Conservation (phyloP, 2,113 vertebrate species). For the Notarius lentiginosus region DNA sequence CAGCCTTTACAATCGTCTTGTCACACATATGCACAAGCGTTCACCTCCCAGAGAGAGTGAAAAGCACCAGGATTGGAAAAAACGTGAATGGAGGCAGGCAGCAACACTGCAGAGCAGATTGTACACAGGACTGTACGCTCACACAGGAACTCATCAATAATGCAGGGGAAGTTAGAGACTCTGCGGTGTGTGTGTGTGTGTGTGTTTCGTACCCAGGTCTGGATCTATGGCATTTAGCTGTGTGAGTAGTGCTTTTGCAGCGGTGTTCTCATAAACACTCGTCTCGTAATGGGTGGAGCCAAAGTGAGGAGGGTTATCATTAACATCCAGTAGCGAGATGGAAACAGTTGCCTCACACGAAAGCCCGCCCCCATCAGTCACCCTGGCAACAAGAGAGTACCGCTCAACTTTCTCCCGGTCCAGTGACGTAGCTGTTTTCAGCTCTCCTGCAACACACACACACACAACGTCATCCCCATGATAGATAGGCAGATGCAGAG, state of each 20-base stretch:
- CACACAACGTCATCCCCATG: conserved; percentile 1
- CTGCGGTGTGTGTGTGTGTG: conserved; percentile 33
- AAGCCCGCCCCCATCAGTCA: conserved; percentile 88
- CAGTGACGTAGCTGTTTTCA: conserved; percentile 81
- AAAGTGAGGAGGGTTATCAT: conserved; percentile 91
- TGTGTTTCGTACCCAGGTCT: conserved; percentile 80
- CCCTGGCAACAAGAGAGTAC: conserved; percentile 83
- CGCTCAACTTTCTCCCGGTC: conserved; percentile 84
- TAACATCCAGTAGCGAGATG: conserved; percentile 87
- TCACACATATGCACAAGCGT: background rate
- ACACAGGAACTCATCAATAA: conserved; percentile 25
- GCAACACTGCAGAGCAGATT: conserved; percentile 3
- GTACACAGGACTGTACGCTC: background rate
- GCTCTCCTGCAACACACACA: conserved; percentile 75
- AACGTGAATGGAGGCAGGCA: background rate
- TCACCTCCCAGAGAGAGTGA: background rate
- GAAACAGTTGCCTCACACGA: conserved; percentile 83
- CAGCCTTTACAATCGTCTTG: background rate
- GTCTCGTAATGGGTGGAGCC: conserved; percentile 79
- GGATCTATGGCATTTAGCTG: conserved; percentile 92
- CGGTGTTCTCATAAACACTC: conserved; percentile 92
- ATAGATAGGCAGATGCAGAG: background rate
- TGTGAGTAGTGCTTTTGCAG: conserved; percentile 87
- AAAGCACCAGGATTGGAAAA: background rate
- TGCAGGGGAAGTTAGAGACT: background rate